Evolutionary conservation across 1,140 invertebrate species (phyloP).

Genomic region (Harpegnathos saltator): DNA sequence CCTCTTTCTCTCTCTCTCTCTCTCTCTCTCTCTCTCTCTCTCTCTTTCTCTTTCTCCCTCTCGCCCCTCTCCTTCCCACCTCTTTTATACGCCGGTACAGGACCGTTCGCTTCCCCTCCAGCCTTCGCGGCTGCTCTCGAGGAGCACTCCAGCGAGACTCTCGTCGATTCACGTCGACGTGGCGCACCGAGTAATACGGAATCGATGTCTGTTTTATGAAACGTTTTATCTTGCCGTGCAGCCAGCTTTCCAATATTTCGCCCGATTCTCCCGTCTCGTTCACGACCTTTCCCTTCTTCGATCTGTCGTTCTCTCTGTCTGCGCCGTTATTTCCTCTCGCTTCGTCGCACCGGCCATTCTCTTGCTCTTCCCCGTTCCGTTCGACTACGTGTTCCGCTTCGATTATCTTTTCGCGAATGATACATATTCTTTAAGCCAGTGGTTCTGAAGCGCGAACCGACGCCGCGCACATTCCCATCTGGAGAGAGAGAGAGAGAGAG

Average conservation of each 20-base stretch:
- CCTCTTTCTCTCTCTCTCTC: background rate
- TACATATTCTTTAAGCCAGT: constrained; percentile 47
- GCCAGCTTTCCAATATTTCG: constrained; percentile 78
- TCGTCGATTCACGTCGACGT: constrained; percentile 68
- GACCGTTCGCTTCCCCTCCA: constrained; percentile 8
- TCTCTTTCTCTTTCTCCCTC: background rate
- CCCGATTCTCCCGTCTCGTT: constrained; percentile 65
- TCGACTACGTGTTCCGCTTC: constrained; percentile 18
- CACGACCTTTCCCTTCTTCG: constrained; percentile 43
- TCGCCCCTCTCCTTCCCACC: background rate
- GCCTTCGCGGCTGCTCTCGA: constrained; percentile 30
- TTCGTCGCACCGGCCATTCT: constrained; percentile 13
- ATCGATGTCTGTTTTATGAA: constrained; percentile 81
- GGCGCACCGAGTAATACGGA: constrained; percentile 73
- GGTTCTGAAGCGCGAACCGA: background rate
- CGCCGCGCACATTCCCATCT: no score
- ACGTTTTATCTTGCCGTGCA: constrained; percentile 79
- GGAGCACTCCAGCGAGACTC: constrained; percentile 22
- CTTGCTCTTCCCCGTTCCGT: background rate
- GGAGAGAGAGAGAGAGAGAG: no score
- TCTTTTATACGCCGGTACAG: constrained; percentile 29
- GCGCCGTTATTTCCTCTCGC: constrained; percentile 38
- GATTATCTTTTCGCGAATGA: constrained; percentile 48
- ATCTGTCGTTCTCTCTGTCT: constrained; percentile 21
- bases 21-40: background rate